Percentiles rank a stretch among this genome's conserved stretches.
Conservation (phyloP, 2,113 vertebrate genomes). For the Aegypius monachus region DNA sequence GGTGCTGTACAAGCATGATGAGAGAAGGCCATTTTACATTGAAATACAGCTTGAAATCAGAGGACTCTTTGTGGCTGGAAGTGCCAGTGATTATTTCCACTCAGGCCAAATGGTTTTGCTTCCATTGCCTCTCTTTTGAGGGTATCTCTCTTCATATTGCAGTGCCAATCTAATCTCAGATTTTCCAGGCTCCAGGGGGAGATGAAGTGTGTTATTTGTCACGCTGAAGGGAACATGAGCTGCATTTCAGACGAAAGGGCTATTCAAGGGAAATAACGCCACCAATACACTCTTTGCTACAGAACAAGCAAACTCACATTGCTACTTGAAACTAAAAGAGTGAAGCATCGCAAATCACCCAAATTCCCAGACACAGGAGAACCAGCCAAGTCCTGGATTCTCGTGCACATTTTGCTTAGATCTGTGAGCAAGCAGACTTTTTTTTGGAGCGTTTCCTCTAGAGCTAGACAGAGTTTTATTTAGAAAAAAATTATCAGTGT, state of each 20-base stretch:
- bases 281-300: not conserved
- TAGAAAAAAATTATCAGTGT: not conserved
- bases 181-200: not conserved
- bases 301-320: not conserved
- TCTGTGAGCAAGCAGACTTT: not conserved
- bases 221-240: not conserved
- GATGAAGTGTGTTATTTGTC: not conserved
- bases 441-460: not conserved
- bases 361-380: not conserved
- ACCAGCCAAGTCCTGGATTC: not conserved
- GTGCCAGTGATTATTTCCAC: not conserved
- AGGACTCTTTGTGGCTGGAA: not conserved
- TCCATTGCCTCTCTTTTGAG: not conserved
- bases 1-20: not conserved
- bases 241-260: not conserved
- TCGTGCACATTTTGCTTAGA: not conserved
- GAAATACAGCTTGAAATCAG: not conserved
- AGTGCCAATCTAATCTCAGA: constrained; percentile 1
- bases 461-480: not conserved
- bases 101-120: not conserved
- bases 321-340: not conserved
- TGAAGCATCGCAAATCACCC: not conserved
- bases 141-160: not conserved
- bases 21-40: not conserved
- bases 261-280: not conserved